Conservation (phyloP, 2,797 vertebrate species). For the Acridotheres tristis region DNA sequence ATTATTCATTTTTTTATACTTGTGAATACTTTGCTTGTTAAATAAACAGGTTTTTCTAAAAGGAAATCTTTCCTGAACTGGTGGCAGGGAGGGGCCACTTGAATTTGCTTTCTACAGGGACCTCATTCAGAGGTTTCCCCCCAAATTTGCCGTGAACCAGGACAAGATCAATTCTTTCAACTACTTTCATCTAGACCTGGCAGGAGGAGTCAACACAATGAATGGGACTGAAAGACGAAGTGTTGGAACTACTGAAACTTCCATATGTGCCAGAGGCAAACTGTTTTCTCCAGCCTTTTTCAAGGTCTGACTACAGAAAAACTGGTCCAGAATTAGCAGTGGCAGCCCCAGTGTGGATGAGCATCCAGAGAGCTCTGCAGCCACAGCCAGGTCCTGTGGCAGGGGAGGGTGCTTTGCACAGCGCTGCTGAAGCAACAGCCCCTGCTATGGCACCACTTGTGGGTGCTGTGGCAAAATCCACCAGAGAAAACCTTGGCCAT, state of each 20-base stretch:
- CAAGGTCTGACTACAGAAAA: not conserved
- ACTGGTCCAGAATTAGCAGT: not conserved
- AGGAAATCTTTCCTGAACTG: accelerated
- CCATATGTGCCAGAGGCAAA: not conserved
- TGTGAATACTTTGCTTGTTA: not conserved
- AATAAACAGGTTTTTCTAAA: not conserved
- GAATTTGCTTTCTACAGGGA: not conserved
- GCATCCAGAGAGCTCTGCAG: not conserved
- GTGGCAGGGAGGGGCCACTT: not conserved
- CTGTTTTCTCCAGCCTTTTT: not conserved
- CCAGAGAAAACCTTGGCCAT: not conserved
- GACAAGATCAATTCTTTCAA: not conserved
- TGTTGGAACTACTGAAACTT: not conserved
- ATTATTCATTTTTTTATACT: too few species aligned
- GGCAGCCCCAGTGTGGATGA: not conserved
- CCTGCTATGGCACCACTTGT: accelerated
- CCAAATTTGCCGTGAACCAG: not conserved
- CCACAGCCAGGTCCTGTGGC: accelerated
- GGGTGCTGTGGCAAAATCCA: not conserved
- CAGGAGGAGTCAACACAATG: not conserved
- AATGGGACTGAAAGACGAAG: not conserved
- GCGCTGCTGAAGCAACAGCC: not conserved
- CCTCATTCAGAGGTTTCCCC: not conserved
- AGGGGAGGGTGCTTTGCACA: not conserved
- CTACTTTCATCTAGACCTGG: not conserved